A percentile compares a stretch with the other conserved stretches of the same genome.
These are phyloP conservation scores for Scelioninae gen. 1 DNA, from an alignment of 2,888 invertebrate species.

Conservation along the genomic window DNA sequence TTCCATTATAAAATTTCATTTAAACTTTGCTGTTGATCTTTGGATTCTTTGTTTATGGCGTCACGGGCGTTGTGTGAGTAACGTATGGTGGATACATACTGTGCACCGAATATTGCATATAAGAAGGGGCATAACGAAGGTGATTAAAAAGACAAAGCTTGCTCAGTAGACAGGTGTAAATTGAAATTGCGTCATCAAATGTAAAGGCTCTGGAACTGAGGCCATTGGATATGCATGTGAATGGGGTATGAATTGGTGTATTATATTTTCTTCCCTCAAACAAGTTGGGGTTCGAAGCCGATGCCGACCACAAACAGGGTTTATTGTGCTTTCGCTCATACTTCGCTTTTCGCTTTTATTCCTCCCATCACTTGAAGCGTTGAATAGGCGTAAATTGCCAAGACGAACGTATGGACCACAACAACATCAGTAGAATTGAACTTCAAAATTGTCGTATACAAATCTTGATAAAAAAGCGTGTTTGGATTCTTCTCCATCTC, in stretches of 20 bases:
- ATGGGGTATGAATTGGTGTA: slow-evolving; percentile 67
- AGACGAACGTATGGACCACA: slow-evolving; percentile 66
- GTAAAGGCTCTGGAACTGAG: slow-evolving; percentile 45
- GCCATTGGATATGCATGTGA: slow-evolving; percentile 62
- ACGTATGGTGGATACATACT: slow-evolving; percentile 6
- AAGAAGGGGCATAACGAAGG: slow-evolving; percentile 1
- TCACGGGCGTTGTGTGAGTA: slow-evolving; percentile 3
- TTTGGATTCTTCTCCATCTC: slow-evolving; percentile 24
- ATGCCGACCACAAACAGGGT: slow-evolving; percentile 73
- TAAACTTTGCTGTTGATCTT: slow-evolving; percentile 29
- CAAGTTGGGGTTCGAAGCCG: slow-evolving; percentile 63
- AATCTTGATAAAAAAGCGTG: slow-evolving; percentile 36
- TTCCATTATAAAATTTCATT: slow-evolving; percentile 38
- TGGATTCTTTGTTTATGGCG: slow-evolving; percentile 7
- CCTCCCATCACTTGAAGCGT: slow-evolving; percentile 65
- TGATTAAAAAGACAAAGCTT: slow-evolving; percentile 43
- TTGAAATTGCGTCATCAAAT: slow-evolving; percentile 64
- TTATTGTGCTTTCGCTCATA: slow-evolving; percentile 72
- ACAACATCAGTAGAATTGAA: slow-evolving; percentile 62
- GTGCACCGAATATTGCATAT: slow-evolving; percentile 14
- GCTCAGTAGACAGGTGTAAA: slow-evolving; percentile 47
- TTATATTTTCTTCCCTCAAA: slow-evolving; percentile 65
- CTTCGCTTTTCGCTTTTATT: slow-evolving; percentile 73
- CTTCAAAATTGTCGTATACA: slow-evolving; percentile 56
- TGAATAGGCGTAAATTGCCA: slow-evolving; percentile 78